These are phyloP conservation scores for Stenodera caucasica DNA, from an alignment of 2,888 invertebrate species.

Conservation along the genomic window DNA sequence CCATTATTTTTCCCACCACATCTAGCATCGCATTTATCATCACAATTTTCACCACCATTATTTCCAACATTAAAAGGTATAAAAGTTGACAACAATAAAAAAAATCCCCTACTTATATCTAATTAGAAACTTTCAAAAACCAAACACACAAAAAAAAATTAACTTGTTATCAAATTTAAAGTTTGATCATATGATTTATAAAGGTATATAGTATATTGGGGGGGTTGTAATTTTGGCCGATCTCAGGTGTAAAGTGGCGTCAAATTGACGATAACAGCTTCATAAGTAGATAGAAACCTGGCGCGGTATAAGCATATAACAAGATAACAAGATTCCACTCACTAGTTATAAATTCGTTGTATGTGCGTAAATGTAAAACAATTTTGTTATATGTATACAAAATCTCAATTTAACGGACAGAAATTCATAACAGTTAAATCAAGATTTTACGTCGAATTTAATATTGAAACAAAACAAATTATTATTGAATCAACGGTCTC, in stretches of 20 bases:
- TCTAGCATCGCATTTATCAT: constrained; percentile 69
- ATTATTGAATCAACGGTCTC: neutral
- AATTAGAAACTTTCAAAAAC: neutral
- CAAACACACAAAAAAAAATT: neutral
- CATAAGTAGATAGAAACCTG: constrained; percentile 45
- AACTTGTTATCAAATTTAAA: constrained; percentile 40
- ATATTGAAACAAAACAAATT: too few species aligned
- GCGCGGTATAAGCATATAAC: constrained; percentile 29
- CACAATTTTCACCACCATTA: constrained; percentile 79
- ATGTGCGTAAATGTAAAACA: too few species aligned
- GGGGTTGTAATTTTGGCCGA: constrained; percentile 37
- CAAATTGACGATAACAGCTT: constrained; percentile 47
- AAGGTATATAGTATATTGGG: constrained; percentile 12
- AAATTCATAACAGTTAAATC: too few species aligned
- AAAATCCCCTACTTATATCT: constrained; percentile 2
- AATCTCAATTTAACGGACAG: too few species aligned
- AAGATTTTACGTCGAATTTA: too few species aligned
- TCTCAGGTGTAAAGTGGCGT: constrained; percentile 50
- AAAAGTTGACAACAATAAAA: constrained; percentile 13
- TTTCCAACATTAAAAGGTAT: constrained; percentile 80
- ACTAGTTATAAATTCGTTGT: too few species aligned
- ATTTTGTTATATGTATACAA: too few species aligned
- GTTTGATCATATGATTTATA: too few species aligned
- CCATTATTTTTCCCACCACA: constrained; percentile 85
- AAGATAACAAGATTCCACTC: constrained; percentile 36